These are phyloP conservation scores for Myotis findleyi DNA, from an alignment of 2,797 vertebrate genomes.

Conservation along the genomic window DNA sequence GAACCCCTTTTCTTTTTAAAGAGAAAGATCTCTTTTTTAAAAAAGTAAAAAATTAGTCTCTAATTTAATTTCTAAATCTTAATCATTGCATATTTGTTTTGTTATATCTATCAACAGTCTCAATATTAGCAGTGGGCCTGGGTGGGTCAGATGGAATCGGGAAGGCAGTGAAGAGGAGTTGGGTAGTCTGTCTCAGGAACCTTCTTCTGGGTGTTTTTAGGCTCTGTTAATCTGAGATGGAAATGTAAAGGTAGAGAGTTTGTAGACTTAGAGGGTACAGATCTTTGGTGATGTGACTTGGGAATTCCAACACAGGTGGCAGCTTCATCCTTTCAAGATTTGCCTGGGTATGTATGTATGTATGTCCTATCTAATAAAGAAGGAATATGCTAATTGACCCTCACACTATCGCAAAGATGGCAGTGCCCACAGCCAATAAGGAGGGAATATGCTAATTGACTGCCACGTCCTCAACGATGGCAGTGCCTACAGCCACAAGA, in stretches of 20 bases:
- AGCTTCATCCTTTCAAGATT: not conserved
- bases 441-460: too few species aligned
- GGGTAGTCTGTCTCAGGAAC: not conserved
- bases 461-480: too few species aligned
- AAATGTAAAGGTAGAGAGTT: not conserved
- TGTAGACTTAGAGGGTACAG: not conserved
- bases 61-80: slow-evolving; percentile 2
- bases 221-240: not conserved
- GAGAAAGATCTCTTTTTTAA: not conserved
- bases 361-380: too few species aligned
- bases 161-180: not conserved
- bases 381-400: too few species aligned
- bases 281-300: not conserved
- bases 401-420: too few species aligned
- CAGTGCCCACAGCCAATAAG: too few species aligned
- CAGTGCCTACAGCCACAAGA: too few species aligned
- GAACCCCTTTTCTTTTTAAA: not conserved
- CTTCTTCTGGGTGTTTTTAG: not conserved
- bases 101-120: not conserved
- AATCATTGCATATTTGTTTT: not conserved
- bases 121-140: not conserved
- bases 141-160: not conserved
- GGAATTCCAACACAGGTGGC: not conserved
- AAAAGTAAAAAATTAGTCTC: not conserved
- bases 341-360: too few species aligned